Base-by-base conservation (phyloP, 2,113 vertebrate genomes). In the Thermophis baileyi region DNA sequence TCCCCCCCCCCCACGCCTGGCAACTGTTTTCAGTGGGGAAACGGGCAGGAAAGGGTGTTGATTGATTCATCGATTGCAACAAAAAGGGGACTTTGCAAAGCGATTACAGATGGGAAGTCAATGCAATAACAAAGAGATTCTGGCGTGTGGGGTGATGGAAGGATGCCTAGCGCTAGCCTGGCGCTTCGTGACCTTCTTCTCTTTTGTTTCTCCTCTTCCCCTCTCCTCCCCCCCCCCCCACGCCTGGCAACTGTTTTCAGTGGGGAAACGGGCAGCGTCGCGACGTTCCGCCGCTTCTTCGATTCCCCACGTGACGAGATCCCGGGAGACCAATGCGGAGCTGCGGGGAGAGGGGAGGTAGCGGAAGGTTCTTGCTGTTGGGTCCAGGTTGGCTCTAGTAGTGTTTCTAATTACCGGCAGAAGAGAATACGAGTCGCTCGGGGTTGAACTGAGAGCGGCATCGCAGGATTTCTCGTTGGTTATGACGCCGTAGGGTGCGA, bases 81-180 rank as follows among this genome's bases (percentile, higher is more conserved):
- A 27, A 49, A 51, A 51, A n/a, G 12, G 46, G 30, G 49, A 6
- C 86, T 90, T 7, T 47, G 55, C 49, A 88, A 90, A 95, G 49
- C 22, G 63, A 51, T 24, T n/a, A 1, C 0, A 16, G 10, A 1
- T 63, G 47, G n/a, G 8, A 14, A 35, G 4, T 1, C 25, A n/a
- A 4, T 30, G 49, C 27, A n/a, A 2, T 1, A 93, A 93, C 63
- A 35, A 69, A 94, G 91, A 95, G 90, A 92, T 92, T 87, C 51
- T 25, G 50, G 60, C 11, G 30, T 4, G 44, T 12, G 46, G 12
- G 24, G 25, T 24, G 46, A 49, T 12, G 46, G 46, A 87, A 2
- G 44, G 85, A 25, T 6, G 44, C 44, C 10, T 5, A 1, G 8
- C 12, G 4, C 46, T 6, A 44, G 44, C 85, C 46, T 3, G n/a